Evolutionary conservation across 64 coral and sea anemone genomes (phyloP).

Genomic region (Pocillopora damicornis): DNA sequence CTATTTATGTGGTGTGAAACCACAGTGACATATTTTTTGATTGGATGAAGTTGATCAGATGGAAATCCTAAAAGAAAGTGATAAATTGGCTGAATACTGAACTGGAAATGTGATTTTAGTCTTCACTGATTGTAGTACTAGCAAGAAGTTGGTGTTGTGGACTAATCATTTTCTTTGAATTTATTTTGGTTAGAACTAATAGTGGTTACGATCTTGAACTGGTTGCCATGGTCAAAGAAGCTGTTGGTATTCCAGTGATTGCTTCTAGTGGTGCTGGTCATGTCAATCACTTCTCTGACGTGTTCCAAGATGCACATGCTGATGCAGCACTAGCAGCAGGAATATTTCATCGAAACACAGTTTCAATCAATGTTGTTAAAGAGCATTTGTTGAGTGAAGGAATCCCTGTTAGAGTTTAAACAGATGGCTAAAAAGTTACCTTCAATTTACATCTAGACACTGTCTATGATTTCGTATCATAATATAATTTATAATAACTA

Average conservation of each 20-base stretch:
- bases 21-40: too few species aligned
- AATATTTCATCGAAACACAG: slow-evolving; percentile 66
- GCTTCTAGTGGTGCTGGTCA: slow-evolving; percentile 68
- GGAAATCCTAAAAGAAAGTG: too few species aligned
- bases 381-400: slow-evolving; percentile 35
- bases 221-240: slow-evolving; percentile 59
- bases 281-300: slow-evolving; percentile 54
- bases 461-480: too few species aligned
- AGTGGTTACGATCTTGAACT: slow-evolving; percentile 62
- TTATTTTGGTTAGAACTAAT: slow-evolving; percentile 43
- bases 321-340: slow-evolving; percentile 55
- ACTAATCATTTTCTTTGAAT: not conserved
- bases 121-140: too few species aligned
- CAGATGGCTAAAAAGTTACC: slow-evolving; percentile 16
- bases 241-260: slow-evolving; percentile 62
- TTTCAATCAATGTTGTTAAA: slow-evolving; percentile 52
- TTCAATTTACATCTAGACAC: too few species aligned
- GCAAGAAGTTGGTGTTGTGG: not conserved
- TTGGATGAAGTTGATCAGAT: too few species aligned
- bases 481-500: too few species aligned
- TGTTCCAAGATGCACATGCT: slow-evolving; percentile 53
- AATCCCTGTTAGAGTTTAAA: slow-evolving; percentile 23
- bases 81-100: too few species aligned
- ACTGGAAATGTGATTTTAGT: too few species aligned
- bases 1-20: too few species aligned